Percentiles rank a stretch among this genome's conserved stretches.
These are phyloP conservation scores for Gnathonemus longibarbis DNA, from an alignment of 2,113 vertebrate species.

Conservation along the genomic window DNA sequence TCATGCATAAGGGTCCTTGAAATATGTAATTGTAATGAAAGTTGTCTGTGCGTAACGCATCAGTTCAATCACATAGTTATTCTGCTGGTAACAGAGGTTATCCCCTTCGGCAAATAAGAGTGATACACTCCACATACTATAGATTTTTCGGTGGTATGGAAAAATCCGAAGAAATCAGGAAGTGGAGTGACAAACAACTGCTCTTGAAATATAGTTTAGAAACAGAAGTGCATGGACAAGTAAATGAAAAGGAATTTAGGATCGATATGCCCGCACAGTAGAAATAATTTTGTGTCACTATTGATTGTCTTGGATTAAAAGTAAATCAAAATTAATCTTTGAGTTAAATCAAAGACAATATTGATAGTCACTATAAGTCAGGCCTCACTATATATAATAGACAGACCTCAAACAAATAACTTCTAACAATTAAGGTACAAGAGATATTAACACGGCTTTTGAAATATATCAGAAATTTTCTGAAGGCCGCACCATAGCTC, in stretches of 20 bases:
- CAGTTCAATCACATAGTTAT: neutral
- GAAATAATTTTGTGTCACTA: neutral
- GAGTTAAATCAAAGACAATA: neutral
- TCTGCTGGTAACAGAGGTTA: neutral
- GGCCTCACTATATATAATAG: neutral
- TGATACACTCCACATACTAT: neutral
- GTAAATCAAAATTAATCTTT: neutral
- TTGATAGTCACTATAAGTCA: neutral
- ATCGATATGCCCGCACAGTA: neutral
- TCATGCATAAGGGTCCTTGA: neutral
- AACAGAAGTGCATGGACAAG: neutral
- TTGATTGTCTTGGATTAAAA: constrained; percentile 9
- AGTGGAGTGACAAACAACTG: neutral
- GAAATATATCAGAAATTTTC: neutral
- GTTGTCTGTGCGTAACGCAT: neutral
- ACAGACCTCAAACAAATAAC: neutral
- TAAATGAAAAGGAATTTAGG: neutral
- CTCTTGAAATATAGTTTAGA: neutral
- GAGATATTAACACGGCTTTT: neutral
- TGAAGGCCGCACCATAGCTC: neutral
- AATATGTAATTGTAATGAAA: neutral
- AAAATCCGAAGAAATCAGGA: neutral
- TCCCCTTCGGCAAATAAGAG: neutral
- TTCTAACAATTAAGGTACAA: neutral
- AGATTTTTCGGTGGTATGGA: neutral